Conservation (phyloP, 2,113 vertebrate species). For the Clarias gariepinus region DNA sequence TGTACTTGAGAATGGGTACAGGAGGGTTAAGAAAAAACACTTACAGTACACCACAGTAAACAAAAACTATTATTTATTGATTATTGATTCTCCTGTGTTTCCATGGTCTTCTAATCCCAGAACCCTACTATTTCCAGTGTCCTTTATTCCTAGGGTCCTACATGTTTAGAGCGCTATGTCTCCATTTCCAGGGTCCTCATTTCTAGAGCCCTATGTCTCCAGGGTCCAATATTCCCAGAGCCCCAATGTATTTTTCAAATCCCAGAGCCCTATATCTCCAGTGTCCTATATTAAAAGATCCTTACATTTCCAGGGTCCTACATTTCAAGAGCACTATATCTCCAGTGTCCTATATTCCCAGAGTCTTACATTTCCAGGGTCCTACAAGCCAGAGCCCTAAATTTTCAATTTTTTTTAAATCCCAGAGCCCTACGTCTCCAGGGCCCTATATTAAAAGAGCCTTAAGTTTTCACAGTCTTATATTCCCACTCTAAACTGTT, state of each 20-base stretch:
- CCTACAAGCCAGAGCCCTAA: background rate
- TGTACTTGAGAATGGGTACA: slow-evolving; percentile 91
- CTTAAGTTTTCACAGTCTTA: background rate
- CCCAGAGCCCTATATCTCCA: background rate
- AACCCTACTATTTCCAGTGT: background rate
- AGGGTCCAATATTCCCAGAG: background rate
- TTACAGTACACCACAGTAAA: background rate
- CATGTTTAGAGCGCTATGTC: too few species aligned
- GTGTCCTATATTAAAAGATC: too few species aligned
- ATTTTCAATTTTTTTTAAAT: background rate
- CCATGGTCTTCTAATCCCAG: background rate
- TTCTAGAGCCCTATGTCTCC: background rate
- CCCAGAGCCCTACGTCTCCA: background rate
- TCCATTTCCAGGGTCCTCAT: background rate
- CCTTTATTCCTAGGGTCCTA: background rate
- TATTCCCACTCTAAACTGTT: too few species aligned
- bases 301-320: background rate
- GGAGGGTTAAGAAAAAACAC: slow-evolving; percentile 70
- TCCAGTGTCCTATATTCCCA: background rate
- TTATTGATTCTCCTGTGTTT: background rate
- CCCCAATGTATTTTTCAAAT: too few species aligned
- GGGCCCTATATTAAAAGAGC: too few species aligned
- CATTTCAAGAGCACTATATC: background rate
- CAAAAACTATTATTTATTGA: background rate
- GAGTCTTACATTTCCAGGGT: background rate